Evolutionary conservation across 2,888 invertebrate genomes (phyloP).

Genomic region (Nymphalis urticae): DNA sequence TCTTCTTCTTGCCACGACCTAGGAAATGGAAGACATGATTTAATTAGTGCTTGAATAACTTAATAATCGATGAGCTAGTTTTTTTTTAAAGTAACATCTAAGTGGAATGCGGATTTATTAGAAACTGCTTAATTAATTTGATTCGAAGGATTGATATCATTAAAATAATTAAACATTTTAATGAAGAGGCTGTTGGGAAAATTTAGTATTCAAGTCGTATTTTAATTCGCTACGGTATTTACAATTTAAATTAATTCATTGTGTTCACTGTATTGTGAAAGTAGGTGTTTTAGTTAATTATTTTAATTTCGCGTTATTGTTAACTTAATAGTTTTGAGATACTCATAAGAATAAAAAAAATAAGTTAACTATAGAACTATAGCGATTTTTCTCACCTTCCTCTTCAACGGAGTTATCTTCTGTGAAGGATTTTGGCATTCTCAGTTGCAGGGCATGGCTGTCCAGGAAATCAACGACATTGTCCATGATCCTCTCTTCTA

Average conservation of each 20-base stretch:
- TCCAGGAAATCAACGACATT: conserved; percentile 74
- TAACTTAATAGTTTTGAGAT: no score
- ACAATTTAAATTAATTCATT: no score
- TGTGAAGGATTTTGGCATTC: conserved; percentile 73
- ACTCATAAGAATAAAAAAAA: no score
- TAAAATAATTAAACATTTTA: not conserved
- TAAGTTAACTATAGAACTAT: no score
- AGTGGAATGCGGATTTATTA: not conserved
- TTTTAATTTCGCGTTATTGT: no score
- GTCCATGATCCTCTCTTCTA: conserved; percentile 75
- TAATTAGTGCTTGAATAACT: not conserved
- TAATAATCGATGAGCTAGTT: not conserved
- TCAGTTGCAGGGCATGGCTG: conserved; percentile 67
- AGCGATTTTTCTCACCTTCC: conserved; percentile 58
- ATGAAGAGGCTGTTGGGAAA: no score
- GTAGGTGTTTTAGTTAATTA: no score
- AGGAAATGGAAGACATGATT: conserved; percentile 39
- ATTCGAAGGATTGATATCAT: not conserved
- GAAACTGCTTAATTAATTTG: not conserved
- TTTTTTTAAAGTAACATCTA: no score
- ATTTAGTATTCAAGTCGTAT: no score
- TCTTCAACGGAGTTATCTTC: conserved; percentile 74
- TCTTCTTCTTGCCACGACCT: conserved; percentile 91
- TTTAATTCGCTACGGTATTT: no score
- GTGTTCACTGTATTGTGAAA: no score